phyloP scores from a whole-genome alignment of 2,113 vertebrate genomes.

The Oncorhynchus gorbuscha region DNA sequence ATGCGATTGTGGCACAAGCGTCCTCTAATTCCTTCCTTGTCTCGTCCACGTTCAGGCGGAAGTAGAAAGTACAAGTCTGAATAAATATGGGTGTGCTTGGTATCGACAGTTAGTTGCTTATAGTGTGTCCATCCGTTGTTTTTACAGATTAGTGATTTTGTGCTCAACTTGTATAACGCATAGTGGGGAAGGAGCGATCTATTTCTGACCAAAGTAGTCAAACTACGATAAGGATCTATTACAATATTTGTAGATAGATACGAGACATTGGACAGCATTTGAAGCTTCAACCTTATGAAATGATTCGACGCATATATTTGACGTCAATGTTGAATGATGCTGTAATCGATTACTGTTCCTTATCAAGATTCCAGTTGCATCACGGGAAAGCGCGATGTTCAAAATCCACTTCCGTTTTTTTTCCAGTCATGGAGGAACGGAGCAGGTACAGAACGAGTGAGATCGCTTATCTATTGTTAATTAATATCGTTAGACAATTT shows the following conservation, averaged over 20 bases:
- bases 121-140: not conserved
- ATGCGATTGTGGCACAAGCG: no score
- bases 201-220: slow-evolving; percentile 17
- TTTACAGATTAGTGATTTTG: not conserved
- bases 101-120: no score
- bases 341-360: slow-evolving; percentile 47
- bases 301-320: no score
- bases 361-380: slow-evolving; percentile 12
- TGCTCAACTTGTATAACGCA: not conserved
- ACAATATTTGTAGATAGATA: not conserved
- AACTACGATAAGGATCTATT: slow-evolving; percentile 8
- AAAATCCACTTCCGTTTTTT: slow-evolving; percentile 38
- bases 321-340: not conserved
- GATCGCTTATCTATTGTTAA: not conserved
- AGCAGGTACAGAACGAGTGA: slow-evolving; percentile 25
- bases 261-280: not conserved
- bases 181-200: slow-evolving; percentile 11
- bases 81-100: no score
- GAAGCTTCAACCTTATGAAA: not conserved
- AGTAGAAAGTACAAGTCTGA: no score
- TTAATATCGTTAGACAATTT: not conserved
- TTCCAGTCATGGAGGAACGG: slow-evolving; percentile 39
- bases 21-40: no score
- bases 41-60: no score
- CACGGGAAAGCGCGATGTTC: slow-evolving; percentile 52